phyloP scores from a whole-genome alignment of 2,797 vertebrate species.

The Paramormyrops hopkinsi region DNA sequence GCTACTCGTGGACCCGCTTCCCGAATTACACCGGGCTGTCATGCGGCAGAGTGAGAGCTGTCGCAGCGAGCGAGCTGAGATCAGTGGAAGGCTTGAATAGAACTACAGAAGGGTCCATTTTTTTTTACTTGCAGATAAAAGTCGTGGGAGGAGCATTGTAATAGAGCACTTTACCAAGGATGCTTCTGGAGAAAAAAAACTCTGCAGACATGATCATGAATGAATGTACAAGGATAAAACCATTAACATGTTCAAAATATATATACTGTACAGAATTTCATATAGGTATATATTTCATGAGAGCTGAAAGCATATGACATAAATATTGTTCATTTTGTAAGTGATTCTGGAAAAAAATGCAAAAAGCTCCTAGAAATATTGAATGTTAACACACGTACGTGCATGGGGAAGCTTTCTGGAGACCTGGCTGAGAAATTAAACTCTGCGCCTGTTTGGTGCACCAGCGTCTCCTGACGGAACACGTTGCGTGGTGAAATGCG shows the following conservation, averaged over 20 bases:
- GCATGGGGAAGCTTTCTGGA: background rate
- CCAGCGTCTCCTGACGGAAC: too few species aligned
- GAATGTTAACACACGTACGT: background rate
- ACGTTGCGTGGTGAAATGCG: background rate
- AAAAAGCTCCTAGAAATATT: background rate
- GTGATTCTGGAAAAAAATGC: background rate
- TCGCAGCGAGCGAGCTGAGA: background rate
- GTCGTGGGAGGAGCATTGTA: background rate
- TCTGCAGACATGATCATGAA: background rate
- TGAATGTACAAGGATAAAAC: background rate
- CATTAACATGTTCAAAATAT: background rate
- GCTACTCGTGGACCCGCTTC: background rate
- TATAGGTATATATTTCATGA: background rate
- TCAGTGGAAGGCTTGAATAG: background rate
- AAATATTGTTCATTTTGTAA: background rate
- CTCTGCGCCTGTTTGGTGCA: background rate
- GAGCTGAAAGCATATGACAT: background rate
- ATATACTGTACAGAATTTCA: background rate
- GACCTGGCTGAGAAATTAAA: background rate
- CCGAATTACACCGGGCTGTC: background rate
- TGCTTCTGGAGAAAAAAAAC: background rate
- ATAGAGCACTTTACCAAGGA: background rate
- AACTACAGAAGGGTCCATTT: background rate
- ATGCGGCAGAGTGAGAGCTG: background rate
- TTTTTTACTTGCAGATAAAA: constrained; percentile 1